Conservation (phyloP, 2,888 invertebrate species). For the Eristalis pertinax region DNA sequence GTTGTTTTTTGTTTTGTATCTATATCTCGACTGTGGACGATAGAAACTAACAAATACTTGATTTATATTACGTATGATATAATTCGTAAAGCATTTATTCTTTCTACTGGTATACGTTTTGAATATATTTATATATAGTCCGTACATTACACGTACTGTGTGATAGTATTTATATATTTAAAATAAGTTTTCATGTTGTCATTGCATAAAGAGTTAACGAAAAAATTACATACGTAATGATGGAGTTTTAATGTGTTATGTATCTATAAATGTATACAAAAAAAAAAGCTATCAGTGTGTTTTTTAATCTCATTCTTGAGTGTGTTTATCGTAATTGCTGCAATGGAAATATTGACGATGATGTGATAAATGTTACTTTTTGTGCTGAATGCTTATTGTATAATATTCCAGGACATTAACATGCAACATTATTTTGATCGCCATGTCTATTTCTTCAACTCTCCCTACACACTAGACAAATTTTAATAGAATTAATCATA, state of each 20-base stretch:
- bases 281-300: constrained; percentile 65
- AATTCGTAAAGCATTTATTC: constrained; percentile 42
- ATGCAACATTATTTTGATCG: constrained; percentile 24
- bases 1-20: not conserved
- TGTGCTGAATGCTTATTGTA: constrained; percentile 70
- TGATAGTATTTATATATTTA: constrained; percentile 33
- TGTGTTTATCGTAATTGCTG: constrained; percentile 43
- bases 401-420: not conserved
- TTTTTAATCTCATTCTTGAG: constrained; percentile 52
- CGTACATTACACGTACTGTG: constrained; percentile 33
- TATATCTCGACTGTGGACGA: constrained; percentile 6
- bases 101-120: constrained; percentile 35
- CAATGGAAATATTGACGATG: constrained; percentile 54
- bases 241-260: constrained; percentile 4
- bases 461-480: constrained; percentile 46
- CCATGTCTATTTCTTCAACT: constrained; percentile 45
- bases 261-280: constrained; percentile 37
- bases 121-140: constrained; percentile 29
- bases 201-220: constrained; percentile 41
- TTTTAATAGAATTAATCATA: constrained; percentile 57
- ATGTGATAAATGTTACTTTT: constrained; percentile 53
- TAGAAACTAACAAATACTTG: constrained; percentile 39
- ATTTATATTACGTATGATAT: constrained; percentile 39
- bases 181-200: constrained; percentile 67
- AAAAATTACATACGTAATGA: constrained; percentile 9